phyloP scores from a whole-genome alignment of 1,140 invertebrate species.

The Euglossa dilemma region DNA sequence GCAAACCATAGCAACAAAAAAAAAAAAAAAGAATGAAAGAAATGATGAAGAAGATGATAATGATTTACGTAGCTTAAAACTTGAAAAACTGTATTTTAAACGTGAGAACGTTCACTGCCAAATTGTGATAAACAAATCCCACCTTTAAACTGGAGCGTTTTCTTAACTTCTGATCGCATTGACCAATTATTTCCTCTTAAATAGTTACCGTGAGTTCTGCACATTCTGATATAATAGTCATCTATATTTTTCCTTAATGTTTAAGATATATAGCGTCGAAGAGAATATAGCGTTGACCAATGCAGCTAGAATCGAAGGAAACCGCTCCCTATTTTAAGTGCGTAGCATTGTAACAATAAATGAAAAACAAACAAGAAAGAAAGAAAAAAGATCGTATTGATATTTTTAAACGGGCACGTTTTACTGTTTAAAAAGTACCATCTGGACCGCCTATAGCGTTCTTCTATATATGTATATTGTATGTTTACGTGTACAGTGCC shows the following conservation, averaged over 20 bases:
- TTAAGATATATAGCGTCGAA: conserved; percentile 52
- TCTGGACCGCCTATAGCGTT: conserved; percentile 68
- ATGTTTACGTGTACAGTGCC: conserved; percentile 80
- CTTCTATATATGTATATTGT: conserved; percentile 61
- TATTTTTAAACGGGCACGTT: conserved; percentile 75
- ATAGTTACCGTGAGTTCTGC: conserved; percentile 68
- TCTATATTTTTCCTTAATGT: conserved; percentile 64
- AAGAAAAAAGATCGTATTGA: conserved; percentile 59
- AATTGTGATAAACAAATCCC: conserved; percentile 80
- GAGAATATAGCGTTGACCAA: conserved; percentile 67
- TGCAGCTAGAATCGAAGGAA: conserved; percentile 70
- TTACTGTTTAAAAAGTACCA: conserved; percentile 65
- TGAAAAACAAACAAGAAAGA: conserved; percentile 34
- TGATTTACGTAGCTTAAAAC: conserved; percentile 47
- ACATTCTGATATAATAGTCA: conserved; percentile 63
- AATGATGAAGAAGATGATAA: background rate
- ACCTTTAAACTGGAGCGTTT: conserved; percentile 73
- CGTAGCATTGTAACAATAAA: conserved; percentile 66
- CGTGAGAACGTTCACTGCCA: conserved; percentile 79
- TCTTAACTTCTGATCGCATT: conserved; percentile 71
- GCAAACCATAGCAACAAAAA: conserved; percentile 37
- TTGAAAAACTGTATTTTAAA: conserved; percentile 69
- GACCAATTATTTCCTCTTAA: conserved; percentile 63
- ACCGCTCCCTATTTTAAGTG: conserved; percentile 70
- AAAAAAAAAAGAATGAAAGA: conserved; percentile 4